Evolutionary conservation across 2,888 invertebrate genomes (phyloP).

Genomic region (Ophioninae sp.): DNA sequence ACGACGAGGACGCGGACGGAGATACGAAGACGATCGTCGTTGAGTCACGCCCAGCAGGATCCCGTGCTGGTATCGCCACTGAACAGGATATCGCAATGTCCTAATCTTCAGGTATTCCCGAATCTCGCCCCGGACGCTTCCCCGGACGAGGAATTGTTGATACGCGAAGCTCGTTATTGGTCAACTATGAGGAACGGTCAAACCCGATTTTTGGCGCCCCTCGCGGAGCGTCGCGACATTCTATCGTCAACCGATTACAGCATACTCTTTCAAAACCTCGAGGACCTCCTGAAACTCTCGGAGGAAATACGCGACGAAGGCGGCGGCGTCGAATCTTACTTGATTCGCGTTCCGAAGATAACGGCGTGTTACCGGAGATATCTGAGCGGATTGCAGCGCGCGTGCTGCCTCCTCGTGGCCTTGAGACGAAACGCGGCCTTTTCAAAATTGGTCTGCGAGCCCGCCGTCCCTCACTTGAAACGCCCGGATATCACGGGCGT

Average conservation of each 20-base stretch:
- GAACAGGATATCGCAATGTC: slow-evolving; percentile 58
- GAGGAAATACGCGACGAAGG: slow-evolving; percentile 92
- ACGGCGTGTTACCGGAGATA: slow-evolving; percentile 91
- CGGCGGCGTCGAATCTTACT: slow-evolving; percentile 84
- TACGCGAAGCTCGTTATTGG: slow-evolving; percentile 90
- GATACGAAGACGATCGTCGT: slow-evolving; percentile 58
- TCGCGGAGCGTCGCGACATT: slow-evolving; percentile 89
- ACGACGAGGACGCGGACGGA: slow-evolving; percentile 38
- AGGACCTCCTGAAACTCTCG: slow-evolving; percentile 90
- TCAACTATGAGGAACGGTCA: slow-evolving; percentile 90
- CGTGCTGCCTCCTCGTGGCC: slow-evolving; percentile 90
- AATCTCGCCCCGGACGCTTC: slow-evolving; percentile 83
- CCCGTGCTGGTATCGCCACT: slow-evolving; percentile 52
- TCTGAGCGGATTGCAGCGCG: slow-evolving; percentile 91
- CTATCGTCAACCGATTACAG: slow-evolving; percentile 90
- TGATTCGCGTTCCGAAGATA: slow-evolving; percentile 88
- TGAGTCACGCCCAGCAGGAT: slow-evolving; percentile 59
- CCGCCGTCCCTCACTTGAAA: slow-evolving; percentile 88
- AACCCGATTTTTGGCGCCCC: slow-evolving; percentile 88
- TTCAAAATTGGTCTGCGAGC: slow-evolving; percentile 90
- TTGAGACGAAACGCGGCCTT: slow-evolving; percentile 87
- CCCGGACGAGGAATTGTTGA: slow-evolving; percentile 88
- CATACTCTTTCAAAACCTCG: slow-evolving; percentile 91
- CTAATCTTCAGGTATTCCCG: slow-evolving; percentile 73
- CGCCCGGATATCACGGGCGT: slow-evolving; percentile 93